Conservation (phyloP, 2,888 invertebrate genomes). For the Thecocarcelia acutangulata region DNA sequence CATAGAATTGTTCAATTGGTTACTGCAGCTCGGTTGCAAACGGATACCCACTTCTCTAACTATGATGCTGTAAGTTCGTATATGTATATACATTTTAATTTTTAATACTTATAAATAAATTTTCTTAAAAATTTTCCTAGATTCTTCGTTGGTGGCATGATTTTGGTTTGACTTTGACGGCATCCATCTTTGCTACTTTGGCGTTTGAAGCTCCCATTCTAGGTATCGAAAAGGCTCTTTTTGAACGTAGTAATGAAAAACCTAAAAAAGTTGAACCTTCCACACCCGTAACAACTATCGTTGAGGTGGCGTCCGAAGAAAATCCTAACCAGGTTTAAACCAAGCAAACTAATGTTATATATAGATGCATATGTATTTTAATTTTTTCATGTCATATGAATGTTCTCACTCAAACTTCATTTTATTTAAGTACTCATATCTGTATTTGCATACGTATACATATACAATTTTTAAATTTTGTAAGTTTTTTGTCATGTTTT, state of each 20-base stretch:
- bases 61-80: conserved; percentile 76
- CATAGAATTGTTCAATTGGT: conserved; percentile 79
- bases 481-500: too few species aligned
- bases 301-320: conserved; percentile 28
- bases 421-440: neutral
- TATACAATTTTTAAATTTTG: too few species aligned
- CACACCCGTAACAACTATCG: neutral
- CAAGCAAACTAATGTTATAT: conserved; percentile 30
- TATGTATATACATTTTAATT: neutral
- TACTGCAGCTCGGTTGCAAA: conserved; percentile 76
- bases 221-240: conserved; percentile 81
- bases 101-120: neutral
- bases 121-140: conserved; percentile 70
- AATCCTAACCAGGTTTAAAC: conserved; percentile 48
- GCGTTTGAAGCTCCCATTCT: conserved; percentile 82
- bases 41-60: conserved; percentile 78
- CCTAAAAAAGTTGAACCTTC: conserved; percentile 68
- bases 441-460: too few species aligned
- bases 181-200: conserved; percentile 81
- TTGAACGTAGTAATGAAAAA: conserved; percentile 71
- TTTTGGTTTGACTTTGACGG: conserved; percentile 78
- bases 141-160: conserved; percentile 81
- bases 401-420: conserved; percentile 37
- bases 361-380: too few species aligned
- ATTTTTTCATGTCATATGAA: neutral